Base-by-base conservation (phyloP, 1,140 invertebrate species). In the Pseudachorutes palmiensis region DNA sequence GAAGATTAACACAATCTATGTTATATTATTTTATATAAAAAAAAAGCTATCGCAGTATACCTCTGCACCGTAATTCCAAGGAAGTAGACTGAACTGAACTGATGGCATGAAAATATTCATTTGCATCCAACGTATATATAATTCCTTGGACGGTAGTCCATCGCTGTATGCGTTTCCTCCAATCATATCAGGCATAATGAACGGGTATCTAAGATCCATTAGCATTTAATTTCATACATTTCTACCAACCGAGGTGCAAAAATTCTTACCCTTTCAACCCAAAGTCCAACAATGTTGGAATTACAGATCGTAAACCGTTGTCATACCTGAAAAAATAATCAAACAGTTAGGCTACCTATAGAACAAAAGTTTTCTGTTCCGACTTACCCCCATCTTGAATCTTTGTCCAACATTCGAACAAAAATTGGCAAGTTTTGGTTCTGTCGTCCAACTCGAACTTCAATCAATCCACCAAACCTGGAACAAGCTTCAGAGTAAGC, bases 101-200 rank as follows among this genome's bases (percentile, higher is more conserved):
- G 84, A 82, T 0, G 93, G 91, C 83, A 97, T 85, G 74, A 94
- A 93, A 0, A 86, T 83, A 68, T 89, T 92, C 1, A 86, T 86
- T 78, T 94, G 88, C n/a, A 92, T 77, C 93, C 92, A 97, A 73
- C 93, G 80, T 49, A 95, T 85, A 73, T 88, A 94, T n/a, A 97
- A 78, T 76, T 96, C 88, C 69, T 86, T 85, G 2, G 83, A 83
- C 9, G 82, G 80, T 19, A 69, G 3, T 1, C 74, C 24, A 1
- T 74, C 22, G 73, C 74, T 22, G 79, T 82, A 75, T 0, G 85
- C 89, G 76, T 93, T 94, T 1, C 93, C 93, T 2, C 93, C 93
- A 72, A 97, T 87, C 88, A 94, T 92, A 75, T 95, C 92, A 0
- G 92, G 90, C 1, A 95, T 78, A 3, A 94, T 87, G 72, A 89